Conservation (phyloP, 2,888 invertebrate species). For the Andrena bucephala region DNA sequence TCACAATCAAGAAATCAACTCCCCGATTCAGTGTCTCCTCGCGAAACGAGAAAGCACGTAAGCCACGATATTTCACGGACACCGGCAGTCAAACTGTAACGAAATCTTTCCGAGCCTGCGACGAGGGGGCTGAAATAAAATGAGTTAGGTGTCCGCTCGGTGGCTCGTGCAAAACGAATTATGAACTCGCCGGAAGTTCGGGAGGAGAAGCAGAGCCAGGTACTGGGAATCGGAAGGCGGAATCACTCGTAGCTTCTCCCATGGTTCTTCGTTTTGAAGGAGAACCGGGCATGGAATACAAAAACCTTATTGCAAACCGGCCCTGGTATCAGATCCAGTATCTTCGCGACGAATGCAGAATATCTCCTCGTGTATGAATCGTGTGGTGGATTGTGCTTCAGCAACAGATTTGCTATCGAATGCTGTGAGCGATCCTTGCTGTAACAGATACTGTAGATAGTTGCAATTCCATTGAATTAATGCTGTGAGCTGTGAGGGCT, state of each 20-base stretch:
- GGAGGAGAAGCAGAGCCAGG: constrained; percentile 5
- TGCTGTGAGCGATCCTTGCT: no score
- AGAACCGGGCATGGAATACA: constrained; percentile 12
- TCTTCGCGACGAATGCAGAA: neutral
- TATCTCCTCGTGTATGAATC: neutral
- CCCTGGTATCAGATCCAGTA: neutral
- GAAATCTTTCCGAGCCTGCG: constrained; percentile 39
- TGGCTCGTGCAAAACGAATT: constrained; percentile 52
- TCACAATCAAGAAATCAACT: neutral
- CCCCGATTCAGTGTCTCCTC: neutral
- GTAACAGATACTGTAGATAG: no score
- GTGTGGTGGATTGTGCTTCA: neutral
- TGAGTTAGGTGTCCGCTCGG: constrained; percentile 55
- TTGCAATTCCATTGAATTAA: no score
- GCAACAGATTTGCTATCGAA: no score
- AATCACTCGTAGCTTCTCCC: constrained; percentile 25
- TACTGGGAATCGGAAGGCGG: constrained; percentile 39
- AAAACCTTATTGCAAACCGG: neutral
- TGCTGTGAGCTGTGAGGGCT: no score
- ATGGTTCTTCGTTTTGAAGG: neutral
- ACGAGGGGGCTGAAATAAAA: constrained; percentile 42
- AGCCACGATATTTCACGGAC: constrained; percentile 49
- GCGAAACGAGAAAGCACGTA: constrained; percentile 26
- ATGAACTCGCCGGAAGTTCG: constrained; percentile 56
- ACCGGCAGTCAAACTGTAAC: constrained; percentile 29